Conservation (phyloP, 2,888 invertebrate genomes). For the Hylaea fasciaria region DNA sequence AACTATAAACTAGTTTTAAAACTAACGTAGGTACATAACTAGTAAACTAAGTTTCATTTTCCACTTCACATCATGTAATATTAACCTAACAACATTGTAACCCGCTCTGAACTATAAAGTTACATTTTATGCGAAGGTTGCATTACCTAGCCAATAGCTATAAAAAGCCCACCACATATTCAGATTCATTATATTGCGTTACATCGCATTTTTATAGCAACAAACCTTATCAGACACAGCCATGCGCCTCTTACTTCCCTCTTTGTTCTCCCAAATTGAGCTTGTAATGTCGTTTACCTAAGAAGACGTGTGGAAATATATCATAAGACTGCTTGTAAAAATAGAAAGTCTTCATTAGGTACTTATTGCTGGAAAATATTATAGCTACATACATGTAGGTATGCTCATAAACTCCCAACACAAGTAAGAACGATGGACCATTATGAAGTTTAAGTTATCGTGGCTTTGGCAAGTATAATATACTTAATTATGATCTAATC, state of each 20-base stretch:
- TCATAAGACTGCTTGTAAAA: not conserved
- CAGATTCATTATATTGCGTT: conserved; percentile 18
- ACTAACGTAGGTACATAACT: too few species aligned
- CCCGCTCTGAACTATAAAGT: not conserved
- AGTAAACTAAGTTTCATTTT: too few species aligned
- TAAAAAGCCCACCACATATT: conserved; percentile 14
- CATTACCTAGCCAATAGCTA: not conserved
- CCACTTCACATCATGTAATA: too few species aligned
- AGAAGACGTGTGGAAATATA: conserved; percentile 9
- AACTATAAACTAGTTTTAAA: too few species aligned
- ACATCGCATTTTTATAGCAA: conserved; percentile 16
- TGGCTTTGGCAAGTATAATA: not conserved
- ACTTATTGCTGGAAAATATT: too few species aligned
- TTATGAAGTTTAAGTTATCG: too few species aligned
- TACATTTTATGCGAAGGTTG: not conserved
- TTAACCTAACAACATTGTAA: not conserved
- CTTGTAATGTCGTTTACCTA: conserved; percentile 15
- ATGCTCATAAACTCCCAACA: too few species aligned
- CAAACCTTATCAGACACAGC: conserved; percentile 22
- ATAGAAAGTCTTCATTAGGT: too few species aligned
- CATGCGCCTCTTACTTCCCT: conserved; percentile 14
- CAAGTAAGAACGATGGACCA: too few species aligned
- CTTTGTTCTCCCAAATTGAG: conserved; percentile 24
- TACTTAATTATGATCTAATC: too few species aligned
- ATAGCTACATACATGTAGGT: too few species aligned